Base-by-base conservation (phyloP, 2,113 vertebrate species). In the Chloropsis hardwickii region DNA sequence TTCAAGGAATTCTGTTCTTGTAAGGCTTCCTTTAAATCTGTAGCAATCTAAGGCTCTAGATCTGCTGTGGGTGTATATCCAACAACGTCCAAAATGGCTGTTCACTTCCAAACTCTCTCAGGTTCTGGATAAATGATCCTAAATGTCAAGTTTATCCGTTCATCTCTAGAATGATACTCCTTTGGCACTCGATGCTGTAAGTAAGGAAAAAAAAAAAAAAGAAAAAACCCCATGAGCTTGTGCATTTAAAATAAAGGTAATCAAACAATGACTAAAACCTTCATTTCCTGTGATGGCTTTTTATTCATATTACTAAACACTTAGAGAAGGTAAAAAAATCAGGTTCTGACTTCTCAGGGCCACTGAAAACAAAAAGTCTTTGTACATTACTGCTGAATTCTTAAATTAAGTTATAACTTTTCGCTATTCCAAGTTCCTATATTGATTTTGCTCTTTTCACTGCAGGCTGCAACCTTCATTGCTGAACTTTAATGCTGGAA, bases 81-180 rank as follows among this genome's bases (percentile, higher is more conserved):
- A 88, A 23, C 16, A n/a, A 64, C 5, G 56, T 28, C 50, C 81
- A n/a, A 90, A 73, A 44, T 23, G 13, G 12, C 23, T 82, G 44
- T 37, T 98, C 96, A 98, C 72, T 92, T 78, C 79, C 61, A 83
- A 18, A 39, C 60, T 92, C 92, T 84, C 72, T 62, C 78, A 2
- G 98, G 97, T 78, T 99, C 98, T 31, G 98, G 97, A 91, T 98
- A 95, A 96, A 99, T 98, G 19, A 98, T 99, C 83, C 99, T 98
- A 96, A 99, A 99, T 61, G 99, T 99, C 95, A 99, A 94, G 97
- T 99, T 99, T 92, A 99, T 98, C 86, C 99, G 97, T 6, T 98
- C 98, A 29, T 98, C 98, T 64, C 99, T 98, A 58, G 99, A 99
- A 64, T 99, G 99, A 96, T 99, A 99, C 73, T 99, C 99, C 97